Conservation (phyloP, 1,140 invertebrate genomes). For the Trachymyrmex cornetzi region DNA sequence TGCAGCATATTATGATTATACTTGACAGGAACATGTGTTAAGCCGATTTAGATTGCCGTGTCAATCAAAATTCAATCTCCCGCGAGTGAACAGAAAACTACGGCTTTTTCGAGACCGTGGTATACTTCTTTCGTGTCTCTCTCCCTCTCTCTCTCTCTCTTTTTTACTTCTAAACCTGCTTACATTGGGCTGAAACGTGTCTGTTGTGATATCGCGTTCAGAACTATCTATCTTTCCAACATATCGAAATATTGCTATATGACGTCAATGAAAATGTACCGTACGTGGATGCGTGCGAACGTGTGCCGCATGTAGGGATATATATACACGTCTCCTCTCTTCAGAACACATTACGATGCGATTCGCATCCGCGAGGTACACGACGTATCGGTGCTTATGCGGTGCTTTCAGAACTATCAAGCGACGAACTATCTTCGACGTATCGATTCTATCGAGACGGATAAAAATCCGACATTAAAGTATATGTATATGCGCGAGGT, state of each 20-base stretch:
- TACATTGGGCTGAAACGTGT: neutral
- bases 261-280: neutral
- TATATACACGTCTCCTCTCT: neutral
- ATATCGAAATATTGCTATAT: conserved; percentile 7
- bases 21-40: conserved; percentile 38
- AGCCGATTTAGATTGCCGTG: conserved; percentile 43
- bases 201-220: conserved; percentile 23
- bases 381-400: conserved; percentile 24
- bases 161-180: neutral
- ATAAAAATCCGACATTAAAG: conserved; percentile 6
- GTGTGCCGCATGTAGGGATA: neutral
- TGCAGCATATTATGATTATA: conserved; percentile 31
- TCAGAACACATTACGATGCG: neutral
- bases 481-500: neutral
- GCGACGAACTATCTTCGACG: conserved; percentile 1
- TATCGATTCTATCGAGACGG: neutral
- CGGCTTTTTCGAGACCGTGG: neutral
- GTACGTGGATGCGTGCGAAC: conserved; percentile 8
- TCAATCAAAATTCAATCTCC: conserved; percentile 43
- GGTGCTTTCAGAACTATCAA: conserved; percentile 29
- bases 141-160: neutral
- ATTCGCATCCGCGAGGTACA: neutral
- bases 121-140: neutral
- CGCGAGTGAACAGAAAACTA: neutral
- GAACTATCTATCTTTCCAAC: neutral